phyloP scores from a whole-genome alignment of 2,797 vertebrate genomes.

The Amblyopsis hoosieri region DNA sequence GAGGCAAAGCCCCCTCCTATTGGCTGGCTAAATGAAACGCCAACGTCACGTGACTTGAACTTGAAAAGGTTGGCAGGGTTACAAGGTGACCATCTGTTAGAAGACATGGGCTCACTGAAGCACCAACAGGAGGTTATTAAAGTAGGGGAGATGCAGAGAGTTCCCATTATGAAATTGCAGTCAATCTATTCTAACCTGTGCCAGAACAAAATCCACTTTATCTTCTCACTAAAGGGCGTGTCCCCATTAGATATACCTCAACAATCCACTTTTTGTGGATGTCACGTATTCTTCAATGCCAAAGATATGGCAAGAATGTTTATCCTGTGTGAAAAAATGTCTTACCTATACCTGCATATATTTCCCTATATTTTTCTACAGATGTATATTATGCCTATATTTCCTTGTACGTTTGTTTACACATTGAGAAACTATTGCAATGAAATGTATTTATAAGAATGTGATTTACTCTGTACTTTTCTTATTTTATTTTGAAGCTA shows the following conservation, averaged over 20 bases:
- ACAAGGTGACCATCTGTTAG: conserved; percentile 2
- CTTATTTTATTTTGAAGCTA: background rate
- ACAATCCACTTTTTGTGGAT: conserved; percentile 5
- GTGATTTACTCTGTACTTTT: background rate
- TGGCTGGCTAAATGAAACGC: background rate
- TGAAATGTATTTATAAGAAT: conserved; percentile 36
- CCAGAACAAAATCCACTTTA: background rate
- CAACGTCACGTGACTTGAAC: conserved; percentile 2
- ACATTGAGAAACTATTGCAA: conserved; percentile 15
- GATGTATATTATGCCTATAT: conserved; percentile 51
- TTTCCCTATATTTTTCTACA: conserved; percentile 72
- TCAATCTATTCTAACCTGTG: background rate
- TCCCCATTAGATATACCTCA: conserved; percentile 26
- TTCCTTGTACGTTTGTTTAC: conserved; percentile 45
- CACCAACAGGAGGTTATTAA: background rate
- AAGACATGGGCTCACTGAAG: background rate
- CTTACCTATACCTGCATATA: conserved; percentile 36
- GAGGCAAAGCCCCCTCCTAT: conserved; percentile 6
- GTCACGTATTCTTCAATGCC: conserved; percentile 14
- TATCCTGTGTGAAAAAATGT: conserved; percentile 7
- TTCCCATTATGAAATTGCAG: background rate
- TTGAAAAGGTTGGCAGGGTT: background rate
- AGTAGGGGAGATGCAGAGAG: background rate
- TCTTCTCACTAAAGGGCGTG: background rate
- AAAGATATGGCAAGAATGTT: conserved; percentile 34